These are phyloP conservation scores for Pachydiplax longipennis DNA, from an alignment of 2,888 invertebrate genomes.

Conservation along the genomic window DNA sequence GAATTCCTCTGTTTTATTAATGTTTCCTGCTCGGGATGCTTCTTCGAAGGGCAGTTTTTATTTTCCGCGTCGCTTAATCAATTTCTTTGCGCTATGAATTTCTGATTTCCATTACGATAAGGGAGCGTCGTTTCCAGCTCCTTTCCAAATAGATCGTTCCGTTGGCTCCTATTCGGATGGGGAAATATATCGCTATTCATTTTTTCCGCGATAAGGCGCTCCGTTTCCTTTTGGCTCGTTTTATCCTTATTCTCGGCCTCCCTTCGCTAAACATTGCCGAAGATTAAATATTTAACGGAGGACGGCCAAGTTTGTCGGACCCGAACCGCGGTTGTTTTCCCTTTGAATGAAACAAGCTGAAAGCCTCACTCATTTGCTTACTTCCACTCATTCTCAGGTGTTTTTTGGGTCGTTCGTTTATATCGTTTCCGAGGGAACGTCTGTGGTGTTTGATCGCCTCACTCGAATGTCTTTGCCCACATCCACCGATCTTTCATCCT, in stretches of 20 bases:
- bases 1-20: background rate
- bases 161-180: background rate
- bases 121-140: background rate
- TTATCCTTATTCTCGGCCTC: too few relatives aligned
- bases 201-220: too few relatives aligned
- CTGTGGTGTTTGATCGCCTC: constrained; percentile 10
- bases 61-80: background rate
- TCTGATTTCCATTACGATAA: background rate
- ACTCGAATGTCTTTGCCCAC: background rate
- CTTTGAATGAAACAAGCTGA: background rate
- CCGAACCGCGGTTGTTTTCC: background rate
- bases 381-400: background rate
- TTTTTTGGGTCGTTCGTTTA: background rate
- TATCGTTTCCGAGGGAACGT: background rate
- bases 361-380: background rate
- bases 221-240: too few relatives aligned
- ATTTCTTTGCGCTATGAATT: background rate
- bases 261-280: background rate
- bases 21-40: background rate
- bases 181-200: too few relatives aligned
- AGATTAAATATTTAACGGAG: background rate
- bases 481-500: background rate
- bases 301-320: background rate
- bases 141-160: background rate
- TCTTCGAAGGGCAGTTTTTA: background rate